Evolutionary conservation across 2,797 vertebrate species (phyloP).

Genomic region (Champsocephalus esox): DNA sequence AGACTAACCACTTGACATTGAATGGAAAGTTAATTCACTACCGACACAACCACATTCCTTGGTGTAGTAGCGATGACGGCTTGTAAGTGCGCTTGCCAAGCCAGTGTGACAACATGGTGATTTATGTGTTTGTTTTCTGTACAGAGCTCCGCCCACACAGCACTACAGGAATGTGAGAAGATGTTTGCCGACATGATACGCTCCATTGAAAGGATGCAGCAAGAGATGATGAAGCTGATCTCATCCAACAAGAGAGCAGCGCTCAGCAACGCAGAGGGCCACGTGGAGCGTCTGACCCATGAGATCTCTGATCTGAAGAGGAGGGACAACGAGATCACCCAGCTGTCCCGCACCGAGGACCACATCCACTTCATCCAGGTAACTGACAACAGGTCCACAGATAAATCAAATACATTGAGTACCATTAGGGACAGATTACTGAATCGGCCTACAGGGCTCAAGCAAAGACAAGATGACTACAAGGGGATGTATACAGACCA

Average conservation of each 20-base stretch:
- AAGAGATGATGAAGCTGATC: constrained; percentile 88
- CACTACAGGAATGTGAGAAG: constrained; percentile 87
- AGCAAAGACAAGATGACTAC: too few relatives aligned
- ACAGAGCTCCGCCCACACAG: constrained; percentile 85
- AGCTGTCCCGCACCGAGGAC: constrained; percentile 87
- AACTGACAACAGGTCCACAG: neutral
- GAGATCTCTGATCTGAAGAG: constrained; percentile 86
- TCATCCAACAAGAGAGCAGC: constrained; percentile 84
- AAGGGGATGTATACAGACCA: too few relatives aligned
- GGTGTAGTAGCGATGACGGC: constrained; percentile 35
- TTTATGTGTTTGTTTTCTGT: constrained; percentile 26
- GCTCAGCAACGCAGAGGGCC: constrained; percentile 84
- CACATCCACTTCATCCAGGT: constrained; percentile 91
- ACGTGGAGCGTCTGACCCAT: constrained; percentile 85
- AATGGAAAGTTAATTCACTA: constrained; percentile 12
- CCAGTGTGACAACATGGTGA: constrained; percentile 38
- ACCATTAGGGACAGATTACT: neutral
- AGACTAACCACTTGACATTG: constrained; percentile 41
- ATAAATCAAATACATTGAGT: neutral
- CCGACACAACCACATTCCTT: constrained; percentile 56
- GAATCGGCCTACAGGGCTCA: too few relatives aligned
- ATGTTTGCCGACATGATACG: constrained; percentile 86
- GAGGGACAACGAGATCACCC: constrained; percentile 85
- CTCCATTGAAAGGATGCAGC: constrained; percentile 88
- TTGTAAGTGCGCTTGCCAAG: constrained; percentile 36